A percentile compares a stretch with the other conserved stretches of the same genome.
Conservation (phyloP, 2,888 invertebrate genomes). For the Leucoma salicis region DNA sequence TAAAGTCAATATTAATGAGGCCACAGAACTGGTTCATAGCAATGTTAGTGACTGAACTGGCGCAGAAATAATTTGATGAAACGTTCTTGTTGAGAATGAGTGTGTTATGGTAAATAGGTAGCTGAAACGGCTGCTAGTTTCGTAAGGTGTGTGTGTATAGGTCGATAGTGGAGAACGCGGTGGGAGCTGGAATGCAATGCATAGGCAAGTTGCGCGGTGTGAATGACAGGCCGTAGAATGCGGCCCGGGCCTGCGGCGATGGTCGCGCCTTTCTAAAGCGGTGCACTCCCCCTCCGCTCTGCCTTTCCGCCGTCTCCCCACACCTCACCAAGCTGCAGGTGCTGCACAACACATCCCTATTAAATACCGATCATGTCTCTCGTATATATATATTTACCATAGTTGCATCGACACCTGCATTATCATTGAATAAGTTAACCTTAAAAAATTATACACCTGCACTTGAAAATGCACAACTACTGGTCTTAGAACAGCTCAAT, state of each 20-base stretch:
- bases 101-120: constrained; percentile 57
- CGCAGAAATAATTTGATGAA: constrained; percentile 72
- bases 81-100: constrained; percentile 61
- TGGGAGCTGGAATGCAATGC: constrained; percentile 80
- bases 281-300: constrained; percentile 63
- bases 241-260: constrained; percentile 80
- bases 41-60: constrained; percentile 64
- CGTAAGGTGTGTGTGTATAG: constrained; percentile 63
- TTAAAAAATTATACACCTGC: constrained; percentile 65
- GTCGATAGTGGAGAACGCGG: constrained; percentile 60
- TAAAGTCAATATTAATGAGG: constrained; percentile 63
- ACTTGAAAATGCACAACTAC: constrained; percentile 41
- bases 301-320: constrained; percentile 48
- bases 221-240: constrained; percentile 83
- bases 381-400: constrained; percentile 78
- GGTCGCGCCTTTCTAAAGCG: constrained; percentile 83
- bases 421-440: constrained; percentile 71
- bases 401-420: constrained; percentile 71
- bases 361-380: constrained; percentile 80
- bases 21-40: constrained; percentile 73
- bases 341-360: constrained; percentile 78
- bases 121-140: constrained; percentile 55
- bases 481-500: constrained; percentile 50
- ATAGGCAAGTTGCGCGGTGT: constrained; percentile 81
- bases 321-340: constrained; percentile 71